Percentiles rank a stretch among this genome's conserved stretches.
phyloP scores from a whole-genome alignment of 2,113 vertebrate species.

The Malurus cyaneus region DNA sequence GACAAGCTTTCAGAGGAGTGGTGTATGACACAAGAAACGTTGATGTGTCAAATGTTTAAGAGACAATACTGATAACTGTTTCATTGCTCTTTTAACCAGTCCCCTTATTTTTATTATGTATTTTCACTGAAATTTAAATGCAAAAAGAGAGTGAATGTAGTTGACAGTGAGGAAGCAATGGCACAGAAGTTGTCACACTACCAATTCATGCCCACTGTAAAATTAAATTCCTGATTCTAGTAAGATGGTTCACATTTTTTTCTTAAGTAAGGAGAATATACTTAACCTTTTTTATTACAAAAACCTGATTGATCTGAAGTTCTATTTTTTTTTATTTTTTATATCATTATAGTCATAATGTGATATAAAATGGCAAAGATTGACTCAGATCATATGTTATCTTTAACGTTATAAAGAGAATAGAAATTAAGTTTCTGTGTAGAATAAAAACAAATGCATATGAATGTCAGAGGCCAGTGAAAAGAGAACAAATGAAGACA shows the following conservation, averaged over 20 bases:
- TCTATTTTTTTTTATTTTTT: neutral
- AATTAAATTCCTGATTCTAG: neutral
- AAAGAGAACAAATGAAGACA: neutral
- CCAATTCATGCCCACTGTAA: neutral
- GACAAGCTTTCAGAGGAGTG: neutral
- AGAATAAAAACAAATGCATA: neutral
- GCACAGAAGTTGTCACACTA: neutral
- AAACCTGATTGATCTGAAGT: neutral
- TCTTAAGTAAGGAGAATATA: neutral
- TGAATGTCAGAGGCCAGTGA: neutral
- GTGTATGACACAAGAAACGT: fast-evolving
- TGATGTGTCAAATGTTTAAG: neutral
- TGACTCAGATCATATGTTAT: neutral
- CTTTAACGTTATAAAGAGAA: neutral
- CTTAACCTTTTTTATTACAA: neutral
- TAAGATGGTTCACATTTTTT: neutral
- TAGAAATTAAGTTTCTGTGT: neutral
- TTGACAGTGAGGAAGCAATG: neutral
- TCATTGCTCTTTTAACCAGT: neutral
- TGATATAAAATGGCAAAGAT: conserved; percentile 4
- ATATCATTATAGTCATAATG: neutral
- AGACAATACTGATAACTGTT: neutral
- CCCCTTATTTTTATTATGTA: neutral
- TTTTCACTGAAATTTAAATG: neutral
- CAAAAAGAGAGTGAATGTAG: neutral